phyloP scores from a whole-genome alignment of 2,113 vertebrate genomes.

The Myiopsitta monachus region DNA sequence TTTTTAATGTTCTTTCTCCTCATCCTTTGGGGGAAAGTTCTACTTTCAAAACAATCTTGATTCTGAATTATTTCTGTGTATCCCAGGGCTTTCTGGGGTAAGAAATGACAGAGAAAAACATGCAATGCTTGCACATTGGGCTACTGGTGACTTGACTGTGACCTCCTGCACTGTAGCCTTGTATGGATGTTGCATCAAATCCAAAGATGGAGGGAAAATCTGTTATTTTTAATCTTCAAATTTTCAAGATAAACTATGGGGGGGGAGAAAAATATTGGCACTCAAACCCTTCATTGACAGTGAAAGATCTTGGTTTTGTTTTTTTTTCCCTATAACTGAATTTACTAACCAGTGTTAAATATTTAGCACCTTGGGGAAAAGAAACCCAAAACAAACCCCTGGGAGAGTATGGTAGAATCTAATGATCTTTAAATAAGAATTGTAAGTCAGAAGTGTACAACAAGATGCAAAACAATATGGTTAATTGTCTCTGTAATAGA shows the following conservation, averaged over 20 bases:
- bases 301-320: neutral
- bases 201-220: neutral
- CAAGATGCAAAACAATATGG: neutral
- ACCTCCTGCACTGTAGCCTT: neutral
- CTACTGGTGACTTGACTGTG: neutral
- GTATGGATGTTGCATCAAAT: neutral
- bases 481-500: neutral
- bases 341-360: neutral
- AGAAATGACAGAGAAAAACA: neutral
- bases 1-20: neutral
- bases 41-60: neutral
- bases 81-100: neutral
- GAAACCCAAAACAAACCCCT: neutral
- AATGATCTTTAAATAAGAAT: neutral
- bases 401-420: neutral
- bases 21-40: neutral
- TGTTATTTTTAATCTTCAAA: neutral
- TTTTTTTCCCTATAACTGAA: neutral
- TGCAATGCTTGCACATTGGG: rapidly evolving
- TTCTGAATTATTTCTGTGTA: neutral
- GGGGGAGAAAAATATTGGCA: neutral
- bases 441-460: neutral
- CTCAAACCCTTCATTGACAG: neutral
- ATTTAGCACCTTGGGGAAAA: neutral
- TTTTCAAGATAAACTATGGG: neutral